Base-by-base conservation (phyloP, 2,113 vertebrate genomes). In the Malaclemys terrapin region DNA sequence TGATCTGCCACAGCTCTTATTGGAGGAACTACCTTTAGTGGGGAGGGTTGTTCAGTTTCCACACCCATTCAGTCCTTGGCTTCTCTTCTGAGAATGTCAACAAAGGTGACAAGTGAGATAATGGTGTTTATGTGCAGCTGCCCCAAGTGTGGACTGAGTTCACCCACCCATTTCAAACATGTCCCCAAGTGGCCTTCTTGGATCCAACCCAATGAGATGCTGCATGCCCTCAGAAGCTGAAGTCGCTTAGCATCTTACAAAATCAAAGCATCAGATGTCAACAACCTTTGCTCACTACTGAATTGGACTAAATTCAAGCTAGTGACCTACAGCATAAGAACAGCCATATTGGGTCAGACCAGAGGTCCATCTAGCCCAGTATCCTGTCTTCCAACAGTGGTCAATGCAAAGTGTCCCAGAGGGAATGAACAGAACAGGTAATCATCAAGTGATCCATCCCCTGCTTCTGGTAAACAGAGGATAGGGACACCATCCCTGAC, bases 261-360 rank as follows among this genome's bases (percentile, higher is more conserved):
- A 62, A 76, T 84, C n/a, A 20, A 22, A 47, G 52, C 27, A 27
- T 76, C 24, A 10, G 59, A 10, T 35, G 49, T 4, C 83, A 87
- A 50, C 20, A 80, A 82, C 52, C 50, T 91, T 85, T 85, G 38
- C 82, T 38, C 0, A 0, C 3, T 57, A 42, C 38, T 84, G 57
- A 42, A 50, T 54, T 94, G 62, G 89, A 57, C 11, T 57, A 59
- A 95, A 81, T 75, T 90, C 19, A n/a, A 89, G 47, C 49, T 62
- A 78, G 7, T 91, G 78, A 85, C 76, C 76, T 91, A 75, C 16
- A 82, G 35, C 52, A 53, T 53, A 54, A 54, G 52, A 53, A 53
- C 2, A 14, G 20, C 53, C 53, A 54, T 54, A 54, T 8, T 54
- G 53, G 20, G 53, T 54, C 53, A 54, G 20, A 54, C 53, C 53